These are phyloP conservation scores for Myioborus miniatus DNA, from an alignment of 2,797 vertebrate genomes.

Conservation along the genomic window DNA sequence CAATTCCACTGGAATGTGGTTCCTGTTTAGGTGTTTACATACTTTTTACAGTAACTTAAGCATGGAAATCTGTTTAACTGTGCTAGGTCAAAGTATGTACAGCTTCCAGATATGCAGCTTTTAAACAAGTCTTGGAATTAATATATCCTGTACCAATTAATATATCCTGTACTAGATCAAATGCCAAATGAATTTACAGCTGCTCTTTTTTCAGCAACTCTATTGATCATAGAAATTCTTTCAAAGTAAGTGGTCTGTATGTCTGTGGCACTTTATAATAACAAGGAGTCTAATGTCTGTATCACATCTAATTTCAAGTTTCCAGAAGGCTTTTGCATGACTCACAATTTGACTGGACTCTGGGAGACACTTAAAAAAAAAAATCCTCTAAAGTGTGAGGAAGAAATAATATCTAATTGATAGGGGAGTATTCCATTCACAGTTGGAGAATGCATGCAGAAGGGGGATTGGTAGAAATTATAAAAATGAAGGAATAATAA, in stretches of 20 bases:
- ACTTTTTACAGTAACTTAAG: neutral
- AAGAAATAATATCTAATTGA: neutral
- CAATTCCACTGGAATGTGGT: neutral
- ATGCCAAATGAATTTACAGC: neutral
- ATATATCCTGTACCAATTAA: neutral
- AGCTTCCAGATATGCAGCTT: neutral
- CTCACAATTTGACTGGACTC: neutral
- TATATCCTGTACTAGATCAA: neutral
- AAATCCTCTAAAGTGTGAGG: neutral
- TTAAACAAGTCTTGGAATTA: constrained; percentile 1
- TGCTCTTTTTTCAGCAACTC: neutral
- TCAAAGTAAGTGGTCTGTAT: neutral
- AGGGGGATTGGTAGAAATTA: neutral
- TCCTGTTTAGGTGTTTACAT: neutral
- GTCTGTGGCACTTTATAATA: neutral
- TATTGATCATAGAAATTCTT: neutral
- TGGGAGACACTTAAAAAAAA: neutral
- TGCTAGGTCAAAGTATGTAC: neutral
- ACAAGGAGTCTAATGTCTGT: neutral
- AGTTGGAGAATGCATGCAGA: neutral
- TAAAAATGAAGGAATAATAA: neutral
- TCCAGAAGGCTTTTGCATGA: neutral
- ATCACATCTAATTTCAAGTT: neutral
- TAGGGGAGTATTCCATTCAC: neutral
- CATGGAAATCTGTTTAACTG: neutral